A percentile compares a stretch with the other conserved stretches of the same genome.
Conservation (phyloP, 2,113 vertebrate species). For the Odobenus rosmarus region DNA sequence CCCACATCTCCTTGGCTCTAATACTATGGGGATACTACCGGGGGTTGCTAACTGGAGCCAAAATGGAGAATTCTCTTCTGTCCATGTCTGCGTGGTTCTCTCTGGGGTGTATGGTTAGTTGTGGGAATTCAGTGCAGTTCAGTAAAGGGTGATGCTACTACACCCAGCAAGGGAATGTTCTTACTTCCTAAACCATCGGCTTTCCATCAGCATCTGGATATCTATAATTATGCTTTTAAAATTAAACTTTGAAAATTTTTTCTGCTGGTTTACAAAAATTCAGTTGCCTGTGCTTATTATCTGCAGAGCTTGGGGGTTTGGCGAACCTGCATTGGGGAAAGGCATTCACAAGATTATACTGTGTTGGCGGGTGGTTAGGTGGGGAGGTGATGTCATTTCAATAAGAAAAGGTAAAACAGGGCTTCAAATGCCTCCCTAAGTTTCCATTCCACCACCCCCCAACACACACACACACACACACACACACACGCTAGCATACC, state of each 20-base stretch:
- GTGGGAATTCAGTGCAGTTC: not conserved
- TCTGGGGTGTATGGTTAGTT: not conserved
- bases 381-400: not conserved
- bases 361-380: rapidly evolving
- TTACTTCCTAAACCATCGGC: not conserved
- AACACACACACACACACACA: not conserved
- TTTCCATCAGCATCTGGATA: not conserved
- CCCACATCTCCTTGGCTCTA: not conserved
- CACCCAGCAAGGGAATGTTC: too few relatives aligned
- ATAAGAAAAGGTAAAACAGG: not conserved
- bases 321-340: not conserved
- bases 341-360: not conserved
- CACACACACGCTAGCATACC: not conserved
- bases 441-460: not conserved
- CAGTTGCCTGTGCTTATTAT: not conserved
- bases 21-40: rapidly evolving
- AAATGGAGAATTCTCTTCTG: not conserved
- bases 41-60: not conserved
- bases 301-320: not conserved
- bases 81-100: not conserved
- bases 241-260: not conserved
- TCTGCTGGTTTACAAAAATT: not conserved
- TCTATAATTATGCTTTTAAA: not conserved
- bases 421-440: not conserved
- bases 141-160: not conserved